Conservation (phyloP, 2,113 vertebrate genomes). For the rat (Rattus norvegicus) region DNA sequence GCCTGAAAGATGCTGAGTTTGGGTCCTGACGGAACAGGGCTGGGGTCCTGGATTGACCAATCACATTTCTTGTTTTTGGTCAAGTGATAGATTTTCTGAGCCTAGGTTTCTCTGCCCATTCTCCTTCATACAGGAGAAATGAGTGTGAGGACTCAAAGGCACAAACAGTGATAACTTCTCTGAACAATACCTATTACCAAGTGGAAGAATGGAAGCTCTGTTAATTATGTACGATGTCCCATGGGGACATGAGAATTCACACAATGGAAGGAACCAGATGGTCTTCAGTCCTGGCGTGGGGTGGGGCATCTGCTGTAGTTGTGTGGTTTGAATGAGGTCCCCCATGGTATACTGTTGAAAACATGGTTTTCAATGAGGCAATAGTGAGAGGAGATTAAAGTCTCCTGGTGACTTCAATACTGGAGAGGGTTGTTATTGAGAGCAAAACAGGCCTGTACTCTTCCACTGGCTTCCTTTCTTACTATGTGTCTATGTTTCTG, state of each 20-base stretch:
- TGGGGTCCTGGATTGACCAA: background rate
- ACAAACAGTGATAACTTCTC: rapidly evolving
- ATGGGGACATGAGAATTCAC: background rate
- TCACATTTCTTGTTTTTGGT: background rate
- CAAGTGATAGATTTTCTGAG: background rate
- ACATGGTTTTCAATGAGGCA: background rate
- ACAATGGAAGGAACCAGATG: background rate
- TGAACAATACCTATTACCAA: background rate
- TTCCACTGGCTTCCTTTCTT: background rate
- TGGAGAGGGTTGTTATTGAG: background rate
- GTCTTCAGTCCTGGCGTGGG: background rate
- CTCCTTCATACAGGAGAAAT: background rate
- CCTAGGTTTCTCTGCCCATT: background rate
- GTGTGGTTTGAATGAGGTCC: background rate
- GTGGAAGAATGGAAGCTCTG: too few species aligned
- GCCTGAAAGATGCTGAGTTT: background rate
- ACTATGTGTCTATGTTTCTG: background rate
- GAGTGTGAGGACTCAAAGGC: background rate
- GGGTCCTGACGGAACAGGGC: background rate
- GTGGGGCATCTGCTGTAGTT: background rate
- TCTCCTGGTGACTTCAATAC: background rate
- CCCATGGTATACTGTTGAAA: background rate
- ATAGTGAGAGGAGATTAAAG: background rate
- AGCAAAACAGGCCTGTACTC: background rate
- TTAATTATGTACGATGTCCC: background rate